Evolutionary conservation across 2,888 invertebrate species (phyloP), one percentile per base, ranked within the genome.

Genomic region (Limulus polyphemus): DNA sequence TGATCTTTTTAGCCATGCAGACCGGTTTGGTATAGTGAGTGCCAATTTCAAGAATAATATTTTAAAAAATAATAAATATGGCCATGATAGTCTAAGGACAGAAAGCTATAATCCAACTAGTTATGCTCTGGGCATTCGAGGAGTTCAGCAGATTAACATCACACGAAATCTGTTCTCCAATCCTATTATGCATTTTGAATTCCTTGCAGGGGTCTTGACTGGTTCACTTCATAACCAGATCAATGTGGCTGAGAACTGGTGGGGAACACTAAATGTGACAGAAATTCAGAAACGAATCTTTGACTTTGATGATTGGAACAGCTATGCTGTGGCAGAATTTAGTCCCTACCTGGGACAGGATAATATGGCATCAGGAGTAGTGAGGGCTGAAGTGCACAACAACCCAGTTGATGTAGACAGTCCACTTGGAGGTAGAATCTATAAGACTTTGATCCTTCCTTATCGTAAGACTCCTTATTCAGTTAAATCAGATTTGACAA

Each of bases 281-380:
- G 81, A 82, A 61, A 98, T 99, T 60, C 83, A 84, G 62, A 81
- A 83, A 58, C 82, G 84, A 73, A 94, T 98, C 72, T 97, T 98
- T 74, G 98, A 98, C 77, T 97, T 99, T 77, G 95, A 99, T 75
- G 97, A 98, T 75, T 99, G 99, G 98, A 99, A 99, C 75, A 91
- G 93, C 76, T 94, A 92, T 75, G 95, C 95, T 0, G 84, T 95
- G 59, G 97, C 95, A 0, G 82, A 86, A 13, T 99, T 87, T 76
- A 82, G 86, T 60, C 99, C 98, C 0, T 98, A 85, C 75, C 57
- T 70, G 9, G 59, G 60, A 9, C 12, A 16, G 5, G 63, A 64
- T 11, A 56, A 61, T 51, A 59, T 67, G 49, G 67, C 69, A 57
- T 61, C 68, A 14, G 57, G 51, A 13, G 52, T 62, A 56, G 56